phyloP scores from a whole-genome alignment of 2,797 vertebrate genomes.

The Acipenser ruthenus region DNA sequence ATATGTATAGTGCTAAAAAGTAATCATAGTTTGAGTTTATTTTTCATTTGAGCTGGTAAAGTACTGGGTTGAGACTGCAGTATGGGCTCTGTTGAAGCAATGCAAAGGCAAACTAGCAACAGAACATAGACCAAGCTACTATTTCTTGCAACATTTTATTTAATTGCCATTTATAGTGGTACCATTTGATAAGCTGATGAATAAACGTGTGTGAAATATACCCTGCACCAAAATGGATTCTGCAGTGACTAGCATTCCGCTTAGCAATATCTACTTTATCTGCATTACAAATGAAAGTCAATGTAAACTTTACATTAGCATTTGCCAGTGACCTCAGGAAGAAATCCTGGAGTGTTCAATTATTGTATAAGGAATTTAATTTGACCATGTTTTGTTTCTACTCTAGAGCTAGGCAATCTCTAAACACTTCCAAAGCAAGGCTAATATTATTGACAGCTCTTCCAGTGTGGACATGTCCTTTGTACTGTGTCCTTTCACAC shows the following conservation, averaged over 20 bases:
- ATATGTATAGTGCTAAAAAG: too few relatives aligned
- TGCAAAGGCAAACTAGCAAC: too few relatives aligned
- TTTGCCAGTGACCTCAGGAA: slow-evolving; percentile 28
- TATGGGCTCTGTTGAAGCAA: too few relatives aligned
- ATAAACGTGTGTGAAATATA: too few relatives aligned
- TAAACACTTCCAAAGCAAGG: slow-evolving; percentile 30
- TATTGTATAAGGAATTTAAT: slow-evolving; percentile 40
- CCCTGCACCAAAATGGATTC: background rate
- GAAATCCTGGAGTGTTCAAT: slow-evolving; percentile 38
- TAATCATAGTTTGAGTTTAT: too few relatives aligned
- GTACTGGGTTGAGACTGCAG: too few relatives aligned
- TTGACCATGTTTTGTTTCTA: slow-evolving; percentile 41
- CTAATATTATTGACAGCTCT: slow-evolving; percentile 19
- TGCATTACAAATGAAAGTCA: slow-evolving; percentile 36
- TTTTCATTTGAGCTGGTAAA: too few relatives aligned
- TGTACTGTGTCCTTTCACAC: slow-evolving; percentile 26
- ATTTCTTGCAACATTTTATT: too few relatives aligned
- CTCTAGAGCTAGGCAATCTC: slow-evolving; percentile 35
- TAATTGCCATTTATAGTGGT: too few relatives aligned
- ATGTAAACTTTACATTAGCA: slow-evolving; percentile 32
- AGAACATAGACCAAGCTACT: too few relatives aligned
- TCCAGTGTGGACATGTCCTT: slow-evolving; percentile 35
- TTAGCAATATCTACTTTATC: slow-evolving; percentile 2
- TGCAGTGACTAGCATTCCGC: background rate
- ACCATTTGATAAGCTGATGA: too few relatives aligned